Evolutionary conservation across 1,140 invertebrate species (phyloP).

Genomic region (Lamellibrachia luymesi): DNA sequence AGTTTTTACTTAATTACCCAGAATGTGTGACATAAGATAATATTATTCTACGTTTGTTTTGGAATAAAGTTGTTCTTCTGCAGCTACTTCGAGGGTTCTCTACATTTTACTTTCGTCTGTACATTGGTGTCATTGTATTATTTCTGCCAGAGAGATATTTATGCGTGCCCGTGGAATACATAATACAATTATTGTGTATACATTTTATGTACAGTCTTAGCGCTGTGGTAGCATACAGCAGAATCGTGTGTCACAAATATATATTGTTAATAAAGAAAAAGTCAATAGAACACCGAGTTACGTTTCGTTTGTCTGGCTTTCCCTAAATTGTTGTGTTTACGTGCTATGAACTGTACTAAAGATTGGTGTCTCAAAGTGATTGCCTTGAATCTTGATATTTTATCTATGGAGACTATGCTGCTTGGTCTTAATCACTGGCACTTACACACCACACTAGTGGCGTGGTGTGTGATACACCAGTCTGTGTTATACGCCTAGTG

Average conservation of each 20-base stretch:
- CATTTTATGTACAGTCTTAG: not conserved
- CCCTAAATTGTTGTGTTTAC: no score
- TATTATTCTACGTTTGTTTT: not conserved
- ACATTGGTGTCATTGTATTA: not conserved
- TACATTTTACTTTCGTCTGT: not conserved
- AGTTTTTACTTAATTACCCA: not conserved
- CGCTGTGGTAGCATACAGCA: not conserved
- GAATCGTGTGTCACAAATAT: slow-evolving; percentile 5
- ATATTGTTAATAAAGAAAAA: not conserved
- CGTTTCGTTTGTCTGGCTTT: no score
- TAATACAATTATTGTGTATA: not conserved
- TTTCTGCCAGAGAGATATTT: not conserved
- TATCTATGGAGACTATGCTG: no score
- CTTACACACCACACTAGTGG: no score
- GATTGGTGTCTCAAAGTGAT: no score
- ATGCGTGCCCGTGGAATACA: not conserved
- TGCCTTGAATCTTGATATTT: no score
- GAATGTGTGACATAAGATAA: not conserved
- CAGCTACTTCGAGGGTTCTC: not conserved
- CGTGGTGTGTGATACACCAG: no score
- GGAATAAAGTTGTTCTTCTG: not conserved
- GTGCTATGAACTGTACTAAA: no score
- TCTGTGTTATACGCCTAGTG: no score
- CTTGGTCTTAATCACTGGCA: no score
- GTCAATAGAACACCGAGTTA: not conserved